phyloP scores from a whole-genome alignment of 2,113 vertebrate species.

The Colius striatus region DNA sequence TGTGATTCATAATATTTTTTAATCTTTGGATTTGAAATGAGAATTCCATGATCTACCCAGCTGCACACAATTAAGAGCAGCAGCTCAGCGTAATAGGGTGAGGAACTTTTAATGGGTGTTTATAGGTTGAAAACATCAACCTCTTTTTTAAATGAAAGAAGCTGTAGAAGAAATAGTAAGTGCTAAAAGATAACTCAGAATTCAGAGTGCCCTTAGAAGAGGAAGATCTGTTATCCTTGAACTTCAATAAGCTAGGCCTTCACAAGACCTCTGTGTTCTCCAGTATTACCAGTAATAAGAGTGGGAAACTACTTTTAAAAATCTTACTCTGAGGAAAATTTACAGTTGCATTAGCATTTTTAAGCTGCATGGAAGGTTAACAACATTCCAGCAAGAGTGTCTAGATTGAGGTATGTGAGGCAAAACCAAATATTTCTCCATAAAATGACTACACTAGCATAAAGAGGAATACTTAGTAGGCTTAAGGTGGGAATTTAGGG shows the following conservation, averaged over 20 bases:
- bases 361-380: conserved; percentile 58
- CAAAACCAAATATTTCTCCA: conserved; percentile 76
- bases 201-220: conserved; percentile 63
- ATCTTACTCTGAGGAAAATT: background rate
- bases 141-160: conserved; percentile 73
- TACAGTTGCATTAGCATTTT: conserved; percentile 42
- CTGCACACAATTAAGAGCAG: conserved; percentile 78
- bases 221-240: conserved; percentile 58
- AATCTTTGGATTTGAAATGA: conserved; percentile 73
- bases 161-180: conserved; percentile 69
- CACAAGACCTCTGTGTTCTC: conserved; percentile 21
- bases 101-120: conserved; percentile 80
- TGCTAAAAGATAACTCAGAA: conserved; percentile 68
- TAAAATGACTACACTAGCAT: conserved; percentile 67
- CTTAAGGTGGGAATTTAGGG: conserved; percentile 80
- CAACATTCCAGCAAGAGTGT: conserved; percentile 65
- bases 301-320: conserved; percentile 18
- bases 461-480: conserved; percentile 74
- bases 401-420: conserved; percentile 65
- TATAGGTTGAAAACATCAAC: conserved; percentile 74
- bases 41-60: conserved; percentile 69
- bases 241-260: conserved; percentile 39
- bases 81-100: conserved; percentile 68
- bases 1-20: conserved; percentile 62
- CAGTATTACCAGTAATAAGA: background rate